These are phyloP conservation scores for Dendrophyllia cribrosa DNA, from an alignment of 64 coral and sea anemone genomes.

Conservation along the genomic window DNA sequence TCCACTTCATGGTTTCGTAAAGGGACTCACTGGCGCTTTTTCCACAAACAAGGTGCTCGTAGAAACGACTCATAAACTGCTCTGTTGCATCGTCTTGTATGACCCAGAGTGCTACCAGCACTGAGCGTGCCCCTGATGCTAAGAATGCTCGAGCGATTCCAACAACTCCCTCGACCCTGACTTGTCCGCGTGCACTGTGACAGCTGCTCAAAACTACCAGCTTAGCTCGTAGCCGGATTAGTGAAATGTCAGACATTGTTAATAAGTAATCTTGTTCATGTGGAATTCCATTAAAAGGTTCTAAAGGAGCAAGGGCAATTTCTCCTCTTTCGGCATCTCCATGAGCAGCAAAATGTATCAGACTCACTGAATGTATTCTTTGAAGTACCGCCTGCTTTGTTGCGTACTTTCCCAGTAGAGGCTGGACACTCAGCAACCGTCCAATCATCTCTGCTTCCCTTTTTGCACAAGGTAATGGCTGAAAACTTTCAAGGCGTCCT, in stretches of 20 bases:
- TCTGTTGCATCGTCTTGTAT: slow-evolving; percentile 10
- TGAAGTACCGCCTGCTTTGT: neutral
- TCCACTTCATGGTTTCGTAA: slow-evolving; percentile 14
- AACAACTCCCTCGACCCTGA: slow-evolving; percentile 4
- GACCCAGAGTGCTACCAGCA: slow-evolving; percentile 1
- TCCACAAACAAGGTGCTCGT: neutral
- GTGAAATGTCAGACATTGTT: slow-evolving; percentile 22
- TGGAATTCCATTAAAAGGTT: neutral
- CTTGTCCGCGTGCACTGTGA: neutral
- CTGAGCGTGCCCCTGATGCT: slow-evolving; percentile 1
- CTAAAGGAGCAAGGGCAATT: slow-evolving; percentile 1
- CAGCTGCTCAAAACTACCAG: neutral
- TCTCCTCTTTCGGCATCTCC: slow-evolving; percentile 28
- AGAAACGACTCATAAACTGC: slow-evolving; percentile 14
- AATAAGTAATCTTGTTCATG: slow-evolving; percentile 9
- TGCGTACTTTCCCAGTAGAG: slow-evolving; percentile 25
- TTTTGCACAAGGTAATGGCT: slow-evolving; percentile 1
- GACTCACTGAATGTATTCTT: neutral
- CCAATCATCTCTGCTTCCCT: slow-evolving; percentile 16
- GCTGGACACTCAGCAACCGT: neutral
- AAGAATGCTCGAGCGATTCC: slow-evolving; percentile 10
- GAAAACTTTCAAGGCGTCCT: neutral
- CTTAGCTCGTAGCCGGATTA: neutral
- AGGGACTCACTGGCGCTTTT: slow-evolving; percentile 5
- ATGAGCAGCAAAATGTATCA: slow-evolving; percentile 48